These are phyloP conservation scores for Anoplolepis gracilipes DNA, from an alignment of 1,140 invertebrate genomes.

Conservation along the genomic window DNA sequence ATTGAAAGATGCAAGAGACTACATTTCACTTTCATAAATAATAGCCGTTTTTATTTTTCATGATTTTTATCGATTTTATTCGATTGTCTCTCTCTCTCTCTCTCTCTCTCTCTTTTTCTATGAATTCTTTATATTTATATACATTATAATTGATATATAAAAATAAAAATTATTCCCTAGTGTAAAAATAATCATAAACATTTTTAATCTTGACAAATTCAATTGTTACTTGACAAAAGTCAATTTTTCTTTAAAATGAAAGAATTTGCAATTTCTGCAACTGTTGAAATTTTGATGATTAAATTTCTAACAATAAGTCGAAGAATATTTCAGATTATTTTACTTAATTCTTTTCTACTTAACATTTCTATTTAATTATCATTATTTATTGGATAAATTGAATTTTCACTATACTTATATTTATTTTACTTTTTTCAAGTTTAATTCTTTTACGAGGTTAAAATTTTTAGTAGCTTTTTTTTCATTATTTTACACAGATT, in stretches of 20 bases:
- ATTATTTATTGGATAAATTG: too few species aligned
- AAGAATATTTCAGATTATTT: too few species aligned
- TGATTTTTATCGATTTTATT: not conserved
- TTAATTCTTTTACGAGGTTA: too few species aligned
- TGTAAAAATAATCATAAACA: not conserved
- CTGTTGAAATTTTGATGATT: not conserved
- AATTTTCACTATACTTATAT: too few species aligned
- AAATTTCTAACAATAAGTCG: not conserved
- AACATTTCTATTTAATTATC: too few species aligned
- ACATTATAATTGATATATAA: too few species aligned
- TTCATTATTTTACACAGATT: too few species aligned
- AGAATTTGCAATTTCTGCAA: not conserved
- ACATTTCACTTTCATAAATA: slow-evolving; percentile 1
- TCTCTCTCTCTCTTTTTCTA: not conserved
- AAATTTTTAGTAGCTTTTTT: not conserved
- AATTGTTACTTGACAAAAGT: too few species aligned
- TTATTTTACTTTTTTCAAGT: too few species aligned
- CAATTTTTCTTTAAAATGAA: not conserved
- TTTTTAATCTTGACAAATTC: not conserved
- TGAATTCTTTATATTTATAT: not conserved
- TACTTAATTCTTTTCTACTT: too few species aligned
- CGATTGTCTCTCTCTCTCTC: not conserved
- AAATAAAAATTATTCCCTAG: slow-evolving; percentile 3
- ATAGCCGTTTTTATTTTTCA: not conserved
- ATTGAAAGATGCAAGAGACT: slow-evolving; percentile 28